Percentiles rank a stretch among this genome's conserved stretches.
Conservation (phyloP, 1,140 invertebrate species). For the Chymomyza costata region DNA sequence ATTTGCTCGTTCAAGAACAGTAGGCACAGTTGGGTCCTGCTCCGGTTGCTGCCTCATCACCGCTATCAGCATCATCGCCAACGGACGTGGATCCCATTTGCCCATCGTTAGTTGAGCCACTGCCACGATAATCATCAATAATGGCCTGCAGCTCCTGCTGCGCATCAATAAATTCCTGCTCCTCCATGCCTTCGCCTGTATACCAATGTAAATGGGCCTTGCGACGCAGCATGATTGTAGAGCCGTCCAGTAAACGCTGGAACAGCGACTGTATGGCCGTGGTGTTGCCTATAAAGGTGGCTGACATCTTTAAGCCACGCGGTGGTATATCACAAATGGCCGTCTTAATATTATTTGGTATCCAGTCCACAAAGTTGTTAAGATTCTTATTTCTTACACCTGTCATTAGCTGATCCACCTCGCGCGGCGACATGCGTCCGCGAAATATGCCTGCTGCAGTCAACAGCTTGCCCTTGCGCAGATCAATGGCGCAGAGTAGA, state of each 20-base stretch:
- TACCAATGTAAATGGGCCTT: constrained; percentile 89
- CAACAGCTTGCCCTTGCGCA: constrained; percentile 79
- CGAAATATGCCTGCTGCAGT: constrained; percentile 86
- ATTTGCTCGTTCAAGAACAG: too few species aligned
- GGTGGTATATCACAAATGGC: constrained; percentile 85
- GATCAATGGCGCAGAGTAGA: constrained; percentile 87
- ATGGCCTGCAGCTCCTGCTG: constrained; percentile 75
- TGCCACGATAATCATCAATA: constrained; percentile 58
- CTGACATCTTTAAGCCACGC: constrained; percentile 82
- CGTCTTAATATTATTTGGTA: constrained; percentile 84
- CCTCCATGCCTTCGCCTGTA: constrained; percentile 89
- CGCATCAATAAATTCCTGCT: constrained; percentile 86
- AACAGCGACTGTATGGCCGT: constrained; percentile 88
- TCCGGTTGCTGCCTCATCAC: not conserved
- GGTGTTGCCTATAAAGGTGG: constrained; percentile 82
- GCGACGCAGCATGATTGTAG: constrained; percentile 85
- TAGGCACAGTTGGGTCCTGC: constrained; percentile 19
- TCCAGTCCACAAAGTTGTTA: constrained; percentile 88
- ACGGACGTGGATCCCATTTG: not conserved
- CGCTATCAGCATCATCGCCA: constrained; percentile 7
- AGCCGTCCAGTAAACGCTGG: constrained; percentile 85
- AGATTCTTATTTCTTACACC: constrained; percentile 85
- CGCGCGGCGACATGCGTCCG: constrained; percentile 79
- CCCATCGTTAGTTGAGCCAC: constrained; percentile 23
- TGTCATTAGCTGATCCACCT: constrained; percentile 82